Conservation (phyloP, 2,888 invertebrate genomes). For the Ochropleura leucogaster region DNA sequence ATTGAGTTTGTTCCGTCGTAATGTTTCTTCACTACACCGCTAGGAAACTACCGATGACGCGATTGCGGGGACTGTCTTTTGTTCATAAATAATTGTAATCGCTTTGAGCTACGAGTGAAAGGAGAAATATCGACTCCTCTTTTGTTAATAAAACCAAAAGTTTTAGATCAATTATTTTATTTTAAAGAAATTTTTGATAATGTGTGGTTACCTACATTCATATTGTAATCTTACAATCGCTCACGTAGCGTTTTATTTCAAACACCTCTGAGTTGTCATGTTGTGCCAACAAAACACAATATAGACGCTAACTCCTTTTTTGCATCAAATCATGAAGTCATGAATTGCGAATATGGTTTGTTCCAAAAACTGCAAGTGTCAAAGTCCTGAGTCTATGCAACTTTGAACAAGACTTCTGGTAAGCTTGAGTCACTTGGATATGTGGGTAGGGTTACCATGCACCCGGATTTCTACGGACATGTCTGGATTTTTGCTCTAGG, state of each 20-base stretch:
- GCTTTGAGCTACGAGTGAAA: not conserved
- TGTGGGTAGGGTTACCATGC: slow-evolving; percentile 27
- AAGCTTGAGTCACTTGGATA: slow-evolving; percentile 44
- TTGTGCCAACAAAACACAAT: slow-evolving; percentile 21
- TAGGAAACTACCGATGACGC: not conserved
- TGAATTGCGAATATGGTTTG: slow-evolving; percentile 46
- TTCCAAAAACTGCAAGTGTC: slow-evolving; percentile 53
- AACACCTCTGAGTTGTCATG: slow-evolving; percentile 19
- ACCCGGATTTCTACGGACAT: not conserved
- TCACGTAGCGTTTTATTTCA: slow-evolving; percentile 7
- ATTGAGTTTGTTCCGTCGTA: slow-evolving; percentile 1
- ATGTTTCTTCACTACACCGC: not conserved
- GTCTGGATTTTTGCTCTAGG: not conserved
- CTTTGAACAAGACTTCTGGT: slow-evolving; percentile 51
- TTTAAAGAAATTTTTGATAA: not conserved
- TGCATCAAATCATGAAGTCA: slow-evolving; percentile 20
- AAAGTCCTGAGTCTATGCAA: slow-evolving; percentile 44
- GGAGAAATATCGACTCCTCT: not conserved
- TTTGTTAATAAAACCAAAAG: not conserved
- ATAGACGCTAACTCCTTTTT: slow-evolving; percentile 32
- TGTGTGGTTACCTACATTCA: slow-evolving; percentile 4
- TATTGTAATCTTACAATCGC: slow-evolving; percentile 9
- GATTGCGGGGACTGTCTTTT: not conserved
- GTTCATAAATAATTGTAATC: not conserved
- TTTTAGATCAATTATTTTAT: not conserved